Evolutionary conservation across 2,888 invertebrate genomes (phyloP).

Genomic region (Leptogaster cylindrica): DNA sequence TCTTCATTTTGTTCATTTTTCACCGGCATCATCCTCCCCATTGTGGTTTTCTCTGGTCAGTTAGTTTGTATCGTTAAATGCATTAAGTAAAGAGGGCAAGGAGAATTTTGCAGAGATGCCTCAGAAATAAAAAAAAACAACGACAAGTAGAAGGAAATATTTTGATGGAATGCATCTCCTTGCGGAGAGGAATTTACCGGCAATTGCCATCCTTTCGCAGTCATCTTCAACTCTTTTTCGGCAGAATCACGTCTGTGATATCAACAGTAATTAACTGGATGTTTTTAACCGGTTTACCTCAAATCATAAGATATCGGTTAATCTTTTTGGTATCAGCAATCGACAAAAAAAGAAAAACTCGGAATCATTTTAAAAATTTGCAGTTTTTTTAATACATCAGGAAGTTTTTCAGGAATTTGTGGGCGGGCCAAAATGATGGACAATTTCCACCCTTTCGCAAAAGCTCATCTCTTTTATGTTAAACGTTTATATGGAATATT

Average conservation of each 20-base stretch:
- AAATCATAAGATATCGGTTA: no score
- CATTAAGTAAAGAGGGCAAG: background rate
- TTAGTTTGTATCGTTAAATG: slow-evolving; percentile 8
- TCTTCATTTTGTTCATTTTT: slow-evolving; percentile 2
- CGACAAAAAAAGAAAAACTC: no score
- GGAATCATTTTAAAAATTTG: no score
- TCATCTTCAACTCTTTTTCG: background rate
- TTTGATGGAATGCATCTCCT: slow-evolving; percentile 12
- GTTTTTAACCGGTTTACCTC: slow-evolving; percentile 4
- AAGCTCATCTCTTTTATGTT: no score
- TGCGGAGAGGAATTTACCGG: background rate
- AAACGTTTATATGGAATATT: no score
- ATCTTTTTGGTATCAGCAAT: background rate
- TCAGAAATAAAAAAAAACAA: background rate
- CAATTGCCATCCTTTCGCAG: background rate
- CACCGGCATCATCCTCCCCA: no score
- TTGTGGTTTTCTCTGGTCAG: slow-evolving; percentile 2
- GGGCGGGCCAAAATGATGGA: no score
- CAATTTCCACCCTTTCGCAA: no score
- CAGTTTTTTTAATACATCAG: no score
- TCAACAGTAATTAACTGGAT: slow-evolving; percentile 8
- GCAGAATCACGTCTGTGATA: slow-evolving; percentile 1
- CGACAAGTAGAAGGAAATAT: background rate
- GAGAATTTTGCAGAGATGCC: no score
- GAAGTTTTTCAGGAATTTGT: no score